Evolutionary conservation across 2,888 invertebrate genomes (phyloP), one percentile per base, ranked within the genome.

Genomic region (Calephelis perditalis): DNA sequence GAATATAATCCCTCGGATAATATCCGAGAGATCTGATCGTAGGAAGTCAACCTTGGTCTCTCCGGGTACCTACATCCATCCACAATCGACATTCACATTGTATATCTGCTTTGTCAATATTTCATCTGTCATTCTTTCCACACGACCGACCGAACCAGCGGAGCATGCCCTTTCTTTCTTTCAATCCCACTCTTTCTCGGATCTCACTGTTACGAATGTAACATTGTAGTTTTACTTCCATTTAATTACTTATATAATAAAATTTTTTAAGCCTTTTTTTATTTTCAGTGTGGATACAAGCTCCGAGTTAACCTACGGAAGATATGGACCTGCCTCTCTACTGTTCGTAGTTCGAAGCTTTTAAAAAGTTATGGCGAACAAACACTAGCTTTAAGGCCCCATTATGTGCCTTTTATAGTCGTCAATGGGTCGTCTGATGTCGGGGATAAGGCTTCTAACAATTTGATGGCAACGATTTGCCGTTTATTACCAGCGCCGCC

Each of bases 291-390:
- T 65, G 73, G 73, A 49, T 15, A 55, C 26, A 62, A 46, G 35
- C 11, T 70, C 65, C 43, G 63, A 70, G 46, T 66, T 71, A 55
- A 66, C 69, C 9, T 66, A 72, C 9, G 59, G 56, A 68, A 52
- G 3, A 74, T 82, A 55, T 71, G 73, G 70, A 59, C 69, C 35
- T 82, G 80, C 37, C 66, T 78, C 36, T 68, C 73, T 47, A 71
- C 71, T 35, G 65, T 65, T 5, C 71, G 69, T 10, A 74, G 76
- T 5, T 64, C 68, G 0, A 40, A 65, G 15, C 70, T 82, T 4
- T 69, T 79, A 26, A 76, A 74, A 60, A 63, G 49, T 6, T 74
- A 79, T 44, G 82, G 82, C 0, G 71, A 76, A 37, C 71, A 75
- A 56, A 81, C 56, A 3, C 37, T 45, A 15, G 40, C 47, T 56